A percentile compares a stretch with the other conserved stretches of the same genome.
phyloP scores from a whole-genome alignment of 35 echinoderm and acorn worm genomes.

The Amphiura filiformis region DNA sequence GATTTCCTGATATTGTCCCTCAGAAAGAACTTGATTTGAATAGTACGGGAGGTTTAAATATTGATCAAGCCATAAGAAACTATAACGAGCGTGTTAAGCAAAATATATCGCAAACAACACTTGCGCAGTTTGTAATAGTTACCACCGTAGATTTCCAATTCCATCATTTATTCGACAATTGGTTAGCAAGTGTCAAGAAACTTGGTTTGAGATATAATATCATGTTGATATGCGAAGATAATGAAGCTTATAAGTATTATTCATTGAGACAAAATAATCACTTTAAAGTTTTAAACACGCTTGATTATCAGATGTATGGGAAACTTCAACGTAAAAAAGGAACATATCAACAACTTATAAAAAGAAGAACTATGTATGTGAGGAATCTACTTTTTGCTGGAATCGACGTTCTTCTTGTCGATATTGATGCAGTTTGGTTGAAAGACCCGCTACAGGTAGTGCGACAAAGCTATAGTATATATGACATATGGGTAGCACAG shows the following conservation, averaged over 20 bases:
- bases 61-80: too few relatives aligned
- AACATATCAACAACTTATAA: background rate
- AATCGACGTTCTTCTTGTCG: background rate
- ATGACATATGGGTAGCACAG: slow-evolving; percentile 14
- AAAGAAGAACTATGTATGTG: background rate
- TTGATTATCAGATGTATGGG: background rate
- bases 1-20: too few relatives aligned
- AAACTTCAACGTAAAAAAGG: background rate
- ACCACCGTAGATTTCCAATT: background rate
- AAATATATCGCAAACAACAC: too few relatives aligned
- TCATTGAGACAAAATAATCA: background rate
- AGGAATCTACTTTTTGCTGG: background rate
- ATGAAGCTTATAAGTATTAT: background rate
- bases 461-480: too few relatives aligned
- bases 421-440: too few relatives aligned
- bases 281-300: too few relatives aligned
- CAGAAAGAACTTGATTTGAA: too few relatives aligned
- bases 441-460: slow-evolving; percentile 31
- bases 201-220: background rate
- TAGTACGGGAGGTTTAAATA: too few relatives aligned
- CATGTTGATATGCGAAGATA: too few relatives aligned
- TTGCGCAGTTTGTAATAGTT: background rate
- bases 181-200: background rate
- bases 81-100: too few relatives aligned
- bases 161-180: background rate